phyloP scores from a whole-genome alignment of 2,113 vertebrate genomes.

The Eurystomus gularis region DNA sequence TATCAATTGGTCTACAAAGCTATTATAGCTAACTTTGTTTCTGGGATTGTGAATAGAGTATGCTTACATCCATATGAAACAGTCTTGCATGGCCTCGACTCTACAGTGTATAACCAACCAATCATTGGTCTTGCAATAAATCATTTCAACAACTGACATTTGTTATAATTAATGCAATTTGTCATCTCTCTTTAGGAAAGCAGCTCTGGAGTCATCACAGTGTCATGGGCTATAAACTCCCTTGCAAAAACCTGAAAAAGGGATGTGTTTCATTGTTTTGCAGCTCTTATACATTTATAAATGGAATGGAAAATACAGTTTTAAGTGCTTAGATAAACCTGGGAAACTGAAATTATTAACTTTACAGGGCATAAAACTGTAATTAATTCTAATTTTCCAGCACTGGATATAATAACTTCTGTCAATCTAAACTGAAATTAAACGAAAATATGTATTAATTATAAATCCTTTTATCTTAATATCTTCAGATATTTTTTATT shows the following conservation, averaged over 20 bases:
- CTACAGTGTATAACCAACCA: not conserved
- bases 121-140: slow-evolving; percentile 11
- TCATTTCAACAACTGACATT: slow-evolving; percentile 38
- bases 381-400: not conserved
- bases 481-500: not conserved
- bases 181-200: not conserved
- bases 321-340: not conserved
- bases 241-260: not conserved
- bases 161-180: slow-evolving; percentile 55
- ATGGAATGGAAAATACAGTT: not conserved
- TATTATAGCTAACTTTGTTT: not conserved
- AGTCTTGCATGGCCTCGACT: not conserved
- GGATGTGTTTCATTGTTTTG: not conserved
- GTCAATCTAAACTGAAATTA: not conserved
- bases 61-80: not conserved
- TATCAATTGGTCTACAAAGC: not conserved
- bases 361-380: not conserved
- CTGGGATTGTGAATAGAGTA: not conserved
- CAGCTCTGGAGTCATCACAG: not conserved
- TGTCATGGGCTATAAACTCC: not conserved
- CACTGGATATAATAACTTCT: not conserved
- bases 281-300: not conserved
- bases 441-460: not conserved
- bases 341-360: not conserved
- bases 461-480: not conserved